These are phyloP conservation scores for Scatophagus argus DNA, from an alignment of 2,113 vertebrate species.

Conservation along the genomic window DNA sequence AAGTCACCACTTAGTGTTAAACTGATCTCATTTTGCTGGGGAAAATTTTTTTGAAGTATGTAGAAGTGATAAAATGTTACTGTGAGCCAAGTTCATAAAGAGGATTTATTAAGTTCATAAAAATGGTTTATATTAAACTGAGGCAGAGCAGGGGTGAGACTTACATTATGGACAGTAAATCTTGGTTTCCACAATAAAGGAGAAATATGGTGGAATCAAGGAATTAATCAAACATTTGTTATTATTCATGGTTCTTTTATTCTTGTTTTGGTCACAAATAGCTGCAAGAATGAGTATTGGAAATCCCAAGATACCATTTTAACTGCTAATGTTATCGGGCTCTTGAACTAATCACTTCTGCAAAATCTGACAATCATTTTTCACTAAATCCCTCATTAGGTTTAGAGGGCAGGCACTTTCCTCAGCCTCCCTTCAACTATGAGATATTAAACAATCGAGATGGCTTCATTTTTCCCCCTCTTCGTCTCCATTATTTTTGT, in stretches of 20 bases:
- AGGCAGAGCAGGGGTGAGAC: slow-evolving; percentile 9
- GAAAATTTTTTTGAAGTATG: not conserved
- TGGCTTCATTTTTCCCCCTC: slow-evolving; percentile 51
- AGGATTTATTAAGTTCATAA: slow-evolving; percentile 61
- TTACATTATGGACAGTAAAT: slow-evolving; percentile 37
- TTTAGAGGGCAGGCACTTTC: not conserved
- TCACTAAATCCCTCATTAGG: slow-evolving; percentile 10
- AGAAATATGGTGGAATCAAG: slow-evolving; percentile 15
- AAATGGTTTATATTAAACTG: slow-evolving; percentile 34
- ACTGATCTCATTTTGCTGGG: slow-evolving; percentile 30
- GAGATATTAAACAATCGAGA: slow-evolving; percentile 44
- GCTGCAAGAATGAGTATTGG: slow-evolving; percentile 2
- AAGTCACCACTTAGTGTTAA: not conserved
- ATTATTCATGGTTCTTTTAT: slow-evolving; percentile 22
- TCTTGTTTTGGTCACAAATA: slow-evolving; percentile 23
- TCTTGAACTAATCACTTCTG: slow-evolving; percentile 20
- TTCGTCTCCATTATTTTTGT: slow-evolving; percentile 67
- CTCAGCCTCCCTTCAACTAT: slow-evolving; percentile 12
- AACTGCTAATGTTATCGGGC: slow-evolving; percentile 3
- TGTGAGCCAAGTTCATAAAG: slow-evolving; percentile 62
- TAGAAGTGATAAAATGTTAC: slow-evolving; percentile 30
- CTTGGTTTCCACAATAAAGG: slow-evolving; percentile 21
- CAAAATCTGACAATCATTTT: slow-evolving; percentile 8
- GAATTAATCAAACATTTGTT: slow-evolving; percentile 32
- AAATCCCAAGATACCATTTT: slow-evolving; percentile 8